Conservation (phyloP, 2,113 vertebrate species). For the Callopanchax toddi region DNA sequence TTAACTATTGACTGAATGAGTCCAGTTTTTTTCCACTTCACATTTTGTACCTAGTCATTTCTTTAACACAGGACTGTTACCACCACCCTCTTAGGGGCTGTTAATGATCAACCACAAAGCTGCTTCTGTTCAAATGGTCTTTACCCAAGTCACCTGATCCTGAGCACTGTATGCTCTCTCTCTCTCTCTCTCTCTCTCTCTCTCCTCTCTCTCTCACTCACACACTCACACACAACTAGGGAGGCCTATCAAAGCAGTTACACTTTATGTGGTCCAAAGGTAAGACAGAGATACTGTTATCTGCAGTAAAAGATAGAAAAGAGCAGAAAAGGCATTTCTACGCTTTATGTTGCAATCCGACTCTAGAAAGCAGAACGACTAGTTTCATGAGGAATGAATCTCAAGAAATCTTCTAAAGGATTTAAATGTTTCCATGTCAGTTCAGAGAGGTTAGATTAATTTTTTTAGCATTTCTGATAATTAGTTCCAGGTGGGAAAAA, state of each 20-base stretch:
- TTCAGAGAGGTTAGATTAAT: background rate
- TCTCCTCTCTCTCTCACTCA: background rate
- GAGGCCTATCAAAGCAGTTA: conserved; percentile 25
- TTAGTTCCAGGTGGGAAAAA: conserved; percentile 16
- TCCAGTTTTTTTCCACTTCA: background rate
- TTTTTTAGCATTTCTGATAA: conserved; percentile 5
- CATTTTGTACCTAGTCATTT: background rate
- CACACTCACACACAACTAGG: conserved; percentile 14
- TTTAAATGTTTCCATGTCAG: background rate
- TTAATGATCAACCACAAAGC: conserved; percentile 69
- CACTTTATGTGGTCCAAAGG: conserved; percentile 25
- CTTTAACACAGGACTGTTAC: conserved; percentile 10
- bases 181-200: no score
- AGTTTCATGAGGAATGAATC: background rate
- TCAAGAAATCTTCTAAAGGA: background rate
- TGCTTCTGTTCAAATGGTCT: conserved; percentile 47
- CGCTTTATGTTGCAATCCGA: background rate
- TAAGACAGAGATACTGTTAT: conserved; percentile 21
- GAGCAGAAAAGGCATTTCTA: conserved; percentile 4
- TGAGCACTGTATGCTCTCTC: conserved; percentile 13
- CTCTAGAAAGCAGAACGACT: background rate
- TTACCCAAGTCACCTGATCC: conserved; percentile 57
- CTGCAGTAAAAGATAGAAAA: conserved; percentile 17
- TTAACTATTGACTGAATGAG: background rate
- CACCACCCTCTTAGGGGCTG: conserved; percentile 20